Evolutionary conservation across 2,113 vertebrate species (phyloP).

Genomic region (Fulica atra): DNA sequence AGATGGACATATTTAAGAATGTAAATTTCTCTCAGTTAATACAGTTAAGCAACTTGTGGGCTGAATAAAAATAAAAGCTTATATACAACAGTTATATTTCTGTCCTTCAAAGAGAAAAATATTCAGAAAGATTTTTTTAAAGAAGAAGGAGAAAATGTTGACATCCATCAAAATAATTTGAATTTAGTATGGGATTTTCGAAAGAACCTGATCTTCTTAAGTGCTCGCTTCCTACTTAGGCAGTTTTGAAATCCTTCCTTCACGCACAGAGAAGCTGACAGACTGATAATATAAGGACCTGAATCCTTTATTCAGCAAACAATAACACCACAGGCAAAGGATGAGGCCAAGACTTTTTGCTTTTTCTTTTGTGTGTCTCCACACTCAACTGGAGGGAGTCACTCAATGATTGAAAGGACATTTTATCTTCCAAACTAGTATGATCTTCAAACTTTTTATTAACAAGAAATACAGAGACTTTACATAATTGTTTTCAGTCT

Average conservation of each 20-base stretch:
- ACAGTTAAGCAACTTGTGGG: neutral
- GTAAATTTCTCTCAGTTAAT: neutral
- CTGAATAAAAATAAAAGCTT: neutral
- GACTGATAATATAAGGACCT: neutral
- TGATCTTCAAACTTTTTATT: neutral
- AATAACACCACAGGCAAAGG: neutral
- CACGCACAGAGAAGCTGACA: neutral
- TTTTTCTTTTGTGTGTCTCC: neutral
- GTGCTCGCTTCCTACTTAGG: neutral
- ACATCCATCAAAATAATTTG: neutral
- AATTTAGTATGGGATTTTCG: neutral
- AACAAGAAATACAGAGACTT: neutral
- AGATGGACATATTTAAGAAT: neutral
- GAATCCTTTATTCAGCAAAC: conserved; percentile 5
- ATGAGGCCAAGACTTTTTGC: neutral
- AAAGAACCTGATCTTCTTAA: conserved; percentile 31
- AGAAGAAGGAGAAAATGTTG: neutral
- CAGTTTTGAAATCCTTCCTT: neutral
- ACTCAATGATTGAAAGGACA: neutral
- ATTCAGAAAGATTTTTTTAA: neutral
- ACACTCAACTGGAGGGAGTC: neutral
- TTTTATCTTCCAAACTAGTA: neutral
- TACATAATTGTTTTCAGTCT: neutral
- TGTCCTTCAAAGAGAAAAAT: neutral
- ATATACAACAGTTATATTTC: neutral